Evolutionary conservation across 2,797 vertebrate species (phyloP).

Genomic region (Myotis pilosus): DNA sequence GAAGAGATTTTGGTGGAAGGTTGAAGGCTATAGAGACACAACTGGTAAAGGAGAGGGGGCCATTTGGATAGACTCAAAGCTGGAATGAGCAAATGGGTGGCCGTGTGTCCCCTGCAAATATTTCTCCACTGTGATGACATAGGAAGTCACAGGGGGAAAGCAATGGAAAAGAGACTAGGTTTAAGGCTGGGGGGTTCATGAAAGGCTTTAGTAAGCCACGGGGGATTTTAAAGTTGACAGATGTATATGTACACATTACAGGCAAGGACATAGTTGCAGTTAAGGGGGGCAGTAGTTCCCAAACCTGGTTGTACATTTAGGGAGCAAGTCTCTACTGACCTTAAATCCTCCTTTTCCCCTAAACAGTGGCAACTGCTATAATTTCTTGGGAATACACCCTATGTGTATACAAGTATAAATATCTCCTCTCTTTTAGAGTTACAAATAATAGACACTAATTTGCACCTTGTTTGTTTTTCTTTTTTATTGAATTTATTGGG

Average conservation of each 20-base stretch:
- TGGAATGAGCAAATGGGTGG: background rate
- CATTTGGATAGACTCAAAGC: background rate
- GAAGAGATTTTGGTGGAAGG: background rate
- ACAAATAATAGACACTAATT: background rate
- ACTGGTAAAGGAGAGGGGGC: background rate
- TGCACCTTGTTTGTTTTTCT: background rate
- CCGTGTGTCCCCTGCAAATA: background rate
- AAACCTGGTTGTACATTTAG: background rate
- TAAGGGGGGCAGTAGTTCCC: background rate
- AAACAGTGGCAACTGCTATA: background rate
- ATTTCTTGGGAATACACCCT: background rate
- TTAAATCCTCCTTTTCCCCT: background rate
- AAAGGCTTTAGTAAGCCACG: background rate
- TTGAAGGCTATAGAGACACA: background rate
- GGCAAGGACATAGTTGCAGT: background rate
- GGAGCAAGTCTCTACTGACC: background rate
- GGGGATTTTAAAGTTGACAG: constrained; percentile 10
- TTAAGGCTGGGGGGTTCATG: background rate
- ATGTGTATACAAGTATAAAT: background rate
- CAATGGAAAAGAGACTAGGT: background rate
- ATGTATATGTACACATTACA: background rate
- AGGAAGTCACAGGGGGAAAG: background rate
- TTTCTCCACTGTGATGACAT: background rate
- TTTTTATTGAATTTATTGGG: background rate
- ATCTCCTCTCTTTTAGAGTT: background rate